Conservation (phyloP, 2,113 vertebrate species). For the Arenaria interpres region DNA sequence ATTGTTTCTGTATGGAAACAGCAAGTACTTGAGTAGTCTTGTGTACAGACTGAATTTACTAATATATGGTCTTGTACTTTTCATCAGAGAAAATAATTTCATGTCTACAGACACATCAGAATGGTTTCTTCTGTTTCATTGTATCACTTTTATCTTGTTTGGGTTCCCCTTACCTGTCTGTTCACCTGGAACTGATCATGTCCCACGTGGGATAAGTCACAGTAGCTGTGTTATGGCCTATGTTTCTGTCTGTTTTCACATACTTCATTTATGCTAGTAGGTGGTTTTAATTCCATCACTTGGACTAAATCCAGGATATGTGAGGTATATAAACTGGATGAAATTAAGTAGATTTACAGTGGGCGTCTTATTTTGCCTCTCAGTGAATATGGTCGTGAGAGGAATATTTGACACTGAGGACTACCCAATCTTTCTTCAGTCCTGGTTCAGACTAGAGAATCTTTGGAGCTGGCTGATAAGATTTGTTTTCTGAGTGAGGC, state of each 20-base stretch:
- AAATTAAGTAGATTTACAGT: neutral
- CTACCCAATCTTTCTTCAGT: neutral
- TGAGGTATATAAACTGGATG: neutral
- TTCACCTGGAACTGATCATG: neutral
- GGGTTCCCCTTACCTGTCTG: neutral
- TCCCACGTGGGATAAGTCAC: neutral
- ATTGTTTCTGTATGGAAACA: neutral
- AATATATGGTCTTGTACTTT: neutral
- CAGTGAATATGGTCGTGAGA: neutral
- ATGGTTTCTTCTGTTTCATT: neutral
- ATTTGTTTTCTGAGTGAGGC: neutral
- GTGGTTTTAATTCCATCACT: neutral
- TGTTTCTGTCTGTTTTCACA: neutral
- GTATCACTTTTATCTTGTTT: neutral
- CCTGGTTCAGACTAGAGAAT: neutral
- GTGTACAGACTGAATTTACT: neutral
- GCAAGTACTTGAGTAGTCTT: neutral
- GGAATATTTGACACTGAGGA: neutral
- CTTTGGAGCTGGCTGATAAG: neutral
- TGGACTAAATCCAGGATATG: neutral
- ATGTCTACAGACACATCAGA: neutral
- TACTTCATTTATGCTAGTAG: neutral
- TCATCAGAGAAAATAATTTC: neutral
- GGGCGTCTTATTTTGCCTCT: neutral
- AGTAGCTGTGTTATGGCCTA: neutral